Conservation (phyloP, 2,888 invertebrate genomes). For the Meiosimyza platycephala region DNA sequence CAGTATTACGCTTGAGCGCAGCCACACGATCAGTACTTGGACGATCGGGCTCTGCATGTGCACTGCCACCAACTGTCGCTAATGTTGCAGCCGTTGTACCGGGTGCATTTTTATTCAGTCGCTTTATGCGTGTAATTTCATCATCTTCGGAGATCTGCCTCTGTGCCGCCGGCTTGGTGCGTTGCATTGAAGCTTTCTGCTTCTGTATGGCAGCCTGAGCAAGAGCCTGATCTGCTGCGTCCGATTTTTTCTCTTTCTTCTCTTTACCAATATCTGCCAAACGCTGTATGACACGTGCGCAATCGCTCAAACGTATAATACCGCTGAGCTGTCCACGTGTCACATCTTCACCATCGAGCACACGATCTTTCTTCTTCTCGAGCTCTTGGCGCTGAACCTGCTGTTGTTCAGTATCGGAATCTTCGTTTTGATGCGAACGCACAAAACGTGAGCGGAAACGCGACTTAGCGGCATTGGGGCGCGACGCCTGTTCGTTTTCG, state of each 20-base stretch:
- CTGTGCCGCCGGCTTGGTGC: conserved; percentile 72
- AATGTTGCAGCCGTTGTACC: conserved; percentile 59
- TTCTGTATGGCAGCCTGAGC: conserved; percentile 68
- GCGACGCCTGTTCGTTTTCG: conserved; percentile 71
- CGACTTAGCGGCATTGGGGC: conserved; percentile 73
- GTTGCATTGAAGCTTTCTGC: conserved; percentile 70
- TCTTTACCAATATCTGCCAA: conserved; percentile 83
- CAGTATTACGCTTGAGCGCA: conserved; percentile 66
- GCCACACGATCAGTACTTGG: conserved; percentile 69
- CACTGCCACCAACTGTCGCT: conserved; percentile 60
- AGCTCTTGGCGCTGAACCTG: conserved; percentile 73
- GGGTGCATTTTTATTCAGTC: conserved; percentile 84
- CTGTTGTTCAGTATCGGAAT: conserved; percentile 79
- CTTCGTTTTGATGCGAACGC: conserved; percentile 78
- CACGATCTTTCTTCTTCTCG: conserved; percentile 76
- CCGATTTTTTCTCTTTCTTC: conserved; percentile 82
- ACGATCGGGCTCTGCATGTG: conserved; percentile 70
- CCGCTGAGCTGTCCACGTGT: conserved; percentile 88
- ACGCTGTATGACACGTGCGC: conserved; percentile 89
- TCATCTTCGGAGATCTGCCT: conserved; percentile 90
- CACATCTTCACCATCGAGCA: conserved; percentile 90
- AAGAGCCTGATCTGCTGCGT: conserved; percentile 71
- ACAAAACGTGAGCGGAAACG: conserved; percentile 80
- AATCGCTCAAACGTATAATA: conserved; percentile 87
- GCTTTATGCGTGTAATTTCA: conserved; percentile 87